Conservation (phyloP, 2,888 invertebrate genomes). For the Pogonocherus hispidulus region DNA sequence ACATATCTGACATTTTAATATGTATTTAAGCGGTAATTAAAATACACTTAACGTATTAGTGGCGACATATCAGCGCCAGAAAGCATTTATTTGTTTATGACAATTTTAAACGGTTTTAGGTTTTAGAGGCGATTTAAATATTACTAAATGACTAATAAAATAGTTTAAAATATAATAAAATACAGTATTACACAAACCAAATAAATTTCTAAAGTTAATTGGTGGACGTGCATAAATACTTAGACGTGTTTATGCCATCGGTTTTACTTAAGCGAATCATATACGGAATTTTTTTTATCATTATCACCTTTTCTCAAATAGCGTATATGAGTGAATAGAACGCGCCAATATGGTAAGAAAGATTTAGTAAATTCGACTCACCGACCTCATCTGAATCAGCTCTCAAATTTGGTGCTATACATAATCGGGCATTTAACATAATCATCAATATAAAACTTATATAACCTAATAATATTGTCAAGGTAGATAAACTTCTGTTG, state of each 20-base stretch:
- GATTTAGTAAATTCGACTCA: too few relatives aligned
- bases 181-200: slow-evolving; percentile 21
- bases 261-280: too few relatives aligned
- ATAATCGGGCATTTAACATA: too few relatives aligned
- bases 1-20: slow-evolving; percentile 26
- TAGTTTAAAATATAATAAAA: slow-evolving; percentile 28
- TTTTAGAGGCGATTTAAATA: slow-evolving; percentile 23
- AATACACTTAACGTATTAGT: slow-evolving; percentile 28
- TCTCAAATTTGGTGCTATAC: too few relatives aligned
- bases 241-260: neutral
- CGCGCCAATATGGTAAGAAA: too few relatives aligned
- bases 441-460: too few relatives aligned
- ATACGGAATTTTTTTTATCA: neutral
- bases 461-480: too few relatives aligned
- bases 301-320: neutral
- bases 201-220: slow-evolving; percentile 7
- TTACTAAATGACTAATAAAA: slow-evolving; percentile 29
- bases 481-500: too few relatives aligned
- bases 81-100: slow-evolving; percentile 32
- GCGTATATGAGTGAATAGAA: too few relatives aligned
- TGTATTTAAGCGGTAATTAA: slow-evolving; percentile 27
- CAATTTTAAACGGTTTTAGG: slow-evolving; percentile 21
- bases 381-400: too few relatives aligned
- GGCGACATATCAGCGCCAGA: slow-evolving; percentile 31
- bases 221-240: neutral